Conservation (phyloP, 2,797 vertebrate genomes). For the Rhinoraja longicauda region DNA sequence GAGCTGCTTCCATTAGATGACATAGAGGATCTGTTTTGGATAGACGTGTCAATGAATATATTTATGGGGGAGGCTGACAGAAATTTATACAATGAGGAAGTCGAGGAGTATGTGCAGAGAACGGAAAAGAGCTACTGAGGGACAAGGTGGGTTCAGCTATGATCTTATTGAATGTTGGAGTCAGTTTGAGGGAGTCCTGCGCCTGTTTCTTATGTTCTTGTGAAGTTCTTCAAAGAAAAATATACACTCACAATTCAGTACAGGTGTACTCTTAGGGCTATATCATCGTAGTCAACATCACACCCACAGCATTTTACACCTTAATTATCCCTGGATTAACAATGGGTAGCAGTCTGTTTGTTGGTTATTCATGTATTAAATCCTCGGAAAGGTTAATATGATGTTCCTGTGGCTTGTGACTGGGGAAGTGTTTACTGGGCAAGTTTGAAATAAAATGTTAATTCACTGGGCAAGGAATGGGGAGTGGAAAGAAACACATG, state of each 20-base stretch:
- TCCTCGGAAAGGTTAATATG: not conserved
- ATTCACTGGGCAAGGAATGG: not conserved
- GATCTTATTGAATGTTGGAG: too few species aligned
- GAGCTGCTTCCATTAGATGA: not conserved
- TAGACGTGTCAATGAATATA: not conserved
- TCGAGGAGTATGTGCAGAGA: too few species aligned
- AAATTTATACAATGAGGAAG: too few species aligned
- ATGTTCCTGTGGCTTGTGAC: constrained; percentile 3
- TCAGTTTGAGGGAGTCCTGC: too few species aligned
- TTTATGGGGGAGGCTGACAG: too few species aligned
- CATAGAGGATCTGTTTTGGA: not conserved
- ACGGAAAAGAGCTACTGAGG: too few species aligned
- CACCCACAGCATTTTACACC: not conserved
- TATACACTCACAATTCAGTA: not conserved
- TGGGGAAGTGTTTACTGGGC: not conserved
- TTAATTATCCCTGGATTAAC: not conserved
- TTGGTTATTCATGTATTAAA: not conserved
- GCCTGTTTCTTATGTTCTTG: too few species aligned
- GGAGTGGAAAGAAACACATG: not conserved
- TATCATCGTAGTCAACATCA: not conserved
- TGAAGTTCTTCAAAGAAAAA: not conserved
- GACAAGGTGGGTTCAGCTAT: too few species aligned
- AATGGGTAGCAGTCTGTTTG: not conserved
- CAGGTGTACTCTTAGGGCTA: not conserved
- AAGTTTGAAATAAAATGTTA: not conserved